Conservation (phyloP, 2,888 invertebrate genomes). For the Hemithea aestivaria region DNA sequence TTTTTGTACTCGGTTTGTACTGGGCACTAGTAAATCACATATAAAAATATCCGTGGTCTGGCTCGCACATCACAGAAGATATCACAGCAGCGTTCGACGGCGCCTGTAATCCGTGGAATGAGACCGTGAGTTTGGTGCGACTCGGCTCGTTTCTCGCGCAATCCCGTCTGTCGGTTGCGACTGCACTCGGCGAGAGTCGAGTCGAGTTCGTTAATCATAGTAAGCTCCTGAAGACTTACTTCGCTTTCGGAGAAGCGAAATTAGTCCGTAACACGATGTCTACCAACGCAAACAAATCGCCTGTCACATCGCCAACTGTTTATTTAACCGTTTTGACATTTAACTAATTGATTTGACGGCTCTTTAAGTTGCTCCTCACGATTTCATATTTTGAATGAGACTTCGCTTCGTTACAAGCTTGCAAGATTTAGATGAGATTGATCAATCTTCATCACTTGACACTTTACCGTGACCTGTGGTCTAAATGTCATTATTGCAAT, state of each 20-base stretch:
- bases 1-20: slow-evolving; percentile 80
- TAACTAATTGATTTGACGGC: slow-evolving; percentile 30
- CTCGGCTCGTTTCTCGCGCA: slow-evolving; percentile 23
- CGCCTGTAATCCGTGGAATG: slow-evolving; percentile 48
- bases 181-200: slow-evolving; percentile 22
- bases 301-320: slow-evolving; percentile 33
- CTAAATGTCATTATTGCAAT: slow-evolving; percentile 36
- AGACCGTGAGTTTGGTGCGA: slow-evolving; percentile 23
- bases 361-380: slow-evolving; percentile 20
- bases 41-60: slow-evolving; percentile 74
- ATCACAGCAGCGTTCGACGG: slow-evolving; percentile 72
- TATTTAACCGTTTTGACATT: slow-evolving; percentile 33
- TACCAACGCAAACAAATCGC: slow-evolving; percentile 47
- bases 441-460: slow-evolving; percentile 26
- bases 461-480: slow-evolving; percentile 40
- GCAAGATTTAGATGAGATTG: slow-evolving; percentile 17
- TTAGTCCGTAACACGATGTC: slow-evolving; percentile 35
- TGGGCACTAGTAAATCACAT: slow-evolving; percentile 78
- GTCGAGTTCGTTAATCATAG: slow-evolving; percentile 27
- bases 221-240: slow-evolving; percentile 23
- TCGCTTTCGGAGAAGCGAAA: slow-evolving; percentile 36
- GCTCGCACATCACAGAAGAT: slow-evolving; percentile 73
- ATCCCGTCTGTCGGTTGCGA: slow-evolving; percentile 16
- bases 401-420: no score
- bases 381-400: slow-evolving; percentile 5